phyloP scores from a whole-genome alignment of 2,797 vertebrate genomes.

The Ceryle rudis region DNA sequence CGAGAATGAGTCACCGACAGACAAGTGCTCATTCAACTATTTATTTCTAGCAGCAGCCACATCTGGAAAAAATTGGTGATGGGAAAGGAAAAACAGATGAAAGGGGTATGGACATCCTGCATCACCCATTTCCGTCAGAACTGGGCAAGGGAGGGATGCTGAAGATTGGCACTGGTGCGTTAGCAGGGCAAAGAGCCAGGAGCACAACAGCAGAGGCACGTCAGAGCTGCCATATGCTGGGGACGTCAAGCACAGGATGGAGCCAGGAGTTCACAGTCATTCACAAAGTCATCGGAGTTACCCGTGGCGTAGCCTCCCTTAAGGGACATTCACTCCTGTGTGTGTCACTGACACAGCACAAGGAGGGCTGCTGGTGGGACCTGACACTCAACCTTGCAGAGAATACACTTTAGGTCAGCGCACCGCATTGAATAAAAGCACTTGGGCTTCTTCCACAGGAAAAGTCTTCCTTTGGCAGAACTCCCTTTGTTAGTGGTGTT shows the following conservation, averaged over 20 bases:
- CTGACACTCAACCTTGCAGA: neutral
- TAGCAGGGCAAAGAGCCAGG: neutral
- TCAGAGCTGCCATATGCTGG: neutral
- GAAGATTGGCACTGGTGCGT: neutral
- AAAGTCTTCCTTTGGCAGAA: neutral
- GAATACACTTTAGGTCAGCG: neutral
- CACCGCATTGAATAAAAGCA: neutral
- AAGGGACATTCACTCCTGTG: neutral
- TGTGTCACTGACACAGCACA: neutral
- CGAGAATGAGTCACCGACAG: neutral
- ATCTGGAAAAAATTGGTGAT: neutral
- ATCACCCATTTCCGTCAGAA: neutral
- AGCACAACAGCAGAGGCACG: accelerated
- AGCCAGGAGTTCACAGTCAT: neutral
- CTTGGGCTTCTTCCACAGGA: neutral
- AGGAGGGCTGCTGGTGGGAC: neutral
- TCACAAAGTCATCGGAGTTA: neutral
- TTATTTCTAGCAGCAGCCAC: neutral
- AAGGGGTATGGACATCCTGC: neutral
- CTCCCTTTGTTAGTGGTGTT: neutral
- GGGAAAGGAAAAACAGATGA: neutral
- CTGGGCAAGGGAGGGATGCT: neutral
- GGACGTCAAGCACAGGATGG: accelerated
- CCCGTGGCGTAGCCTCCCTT: neutral
- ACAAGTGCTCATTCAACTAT: neutral